Evolutionary conservation across 2,113 vertebrate species (phyloP), one percentile per base, ranked within the genome.

Genomic region (Arenaria interpres): DNA sequence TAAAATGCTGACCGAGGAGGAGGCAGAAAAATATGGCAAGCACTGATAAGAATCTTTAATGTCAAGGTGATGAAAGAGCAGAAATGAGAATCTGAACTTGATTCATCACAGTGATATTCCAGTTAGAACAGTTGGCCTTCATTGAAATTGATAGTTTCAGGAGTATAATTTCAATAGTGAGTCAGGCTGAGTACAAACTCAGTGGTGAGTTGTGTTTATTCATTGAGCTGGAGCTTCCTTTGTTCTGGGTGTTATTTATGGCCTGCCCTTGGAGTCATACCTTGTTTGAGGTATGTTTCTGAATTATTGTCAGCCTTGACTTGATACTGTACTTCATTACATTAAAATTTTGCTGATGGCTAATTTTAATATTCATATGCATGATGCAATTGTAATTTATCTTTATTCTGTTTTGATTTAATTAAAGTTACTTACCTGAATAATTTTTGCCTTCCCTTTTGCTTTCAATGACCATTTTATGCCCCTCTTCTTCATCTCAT

Each of bases 381-480:
- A 86, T 54, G 41, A 83, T 88, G 41, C 45, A 91, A 76, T 30
- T 76, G 20, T 66, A 84, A 18, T 94, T 96, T 78, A 27, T 62
- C 59, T 90, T 54, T 74, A 84, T 93, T 90, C n/a, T 78, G 32
- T 30, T 95, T 76, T 78, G 64, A 97, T 81, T 94, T 72, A 69
- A 90, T 48, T 75, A 80, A 95, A 94, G 46, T 66, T 90, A 79
- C 43, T 56, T 89, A 78, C 82, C 73, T 27, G 24, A 67, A 86
- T 93, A 1, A 88, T 56, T 95, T 95, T 72, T 95, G 19, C 24
- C 83, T 86, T 85, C 45, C 19, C 37, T 86, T 92, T 93, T 88
- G 12, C 64, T 97, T 95, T 90, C 73, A 88, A 9, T 92, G 33
- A 39, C 20, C 57, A 93, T 93, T 94, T 92, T 91, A 95, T 69